Evolutionary conservation across 2,888 invertebrate genomes (phyloP).

Genomic region (Byasa hedistus): DNA sequence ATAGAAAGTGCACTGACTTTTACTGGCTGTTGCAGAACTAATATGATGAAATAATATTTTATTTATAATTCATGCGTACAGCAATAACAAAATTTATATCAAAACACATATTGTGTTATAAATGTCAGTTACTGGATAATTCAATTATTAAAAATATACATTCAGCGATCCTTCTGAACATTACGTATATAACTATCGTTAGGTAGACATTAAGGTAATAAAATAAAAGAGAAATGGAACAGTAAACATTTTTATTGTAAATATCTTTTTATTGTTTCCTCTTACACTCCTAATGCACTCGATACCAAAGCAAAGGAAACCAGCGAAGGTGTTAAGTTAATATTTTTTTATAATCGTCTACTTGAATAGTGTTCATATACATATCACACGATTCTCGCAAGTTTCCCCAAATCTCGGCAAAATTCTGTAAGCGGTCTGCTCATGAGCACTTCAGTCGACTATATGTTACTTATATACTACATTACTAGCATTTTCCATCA

Average conservation of each 20-base stretch:
- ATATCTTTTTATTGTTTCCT: slow-evolving; percentile 74
- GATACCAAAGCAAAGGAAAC: slow-evolving; percentile 54
- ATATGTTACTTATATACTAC: slow-evolving; percentile 60
- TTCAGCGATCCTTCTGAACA: too few species aligned
- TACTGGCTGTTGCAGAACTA: too few species aligned
- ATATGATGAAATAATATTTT: too few species aligned
- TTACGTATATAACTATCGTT: too few species aligned
- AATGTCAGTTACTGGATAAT: too few species aligned
- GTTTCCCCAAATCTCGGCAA: slow-evolving; percentile 48
- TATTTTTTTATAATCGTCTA: slow-evolving; percentile 11
- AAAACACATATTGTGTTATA: too few species aligned
- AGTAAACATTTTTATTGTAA: slow-evolving; percentile 80
- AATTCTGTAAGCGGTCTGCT: slow-evolving; percentile 59
- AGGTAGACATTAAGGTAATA: not conserved
- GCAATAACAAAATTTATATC: too few species aligned
- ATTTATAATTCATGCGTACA: too few species aligned
- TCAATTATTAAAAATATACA: too few species aligned
- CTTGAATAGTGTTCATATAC: slow-evolving; percentile 22
- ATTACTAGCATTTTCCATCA: slow-evolving; percentile 44
- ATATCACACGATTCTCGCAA: slow-evolving; percentile 46
- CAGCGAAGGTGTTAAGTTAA: slow-evolving; percentile 44
- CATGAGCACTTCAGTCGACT: slow-evolving; percentile 64
- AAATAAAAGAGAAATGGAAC: slow-evolving; percentile 66
- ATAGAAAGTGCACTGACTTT: too few species aligned
- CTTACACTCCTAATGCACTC: slow-evolving; percentile 70